Base-by-base conservation (phyloP, 2,888 invertebrate genomes). In the Yponomeuta sedellus region DNA sequence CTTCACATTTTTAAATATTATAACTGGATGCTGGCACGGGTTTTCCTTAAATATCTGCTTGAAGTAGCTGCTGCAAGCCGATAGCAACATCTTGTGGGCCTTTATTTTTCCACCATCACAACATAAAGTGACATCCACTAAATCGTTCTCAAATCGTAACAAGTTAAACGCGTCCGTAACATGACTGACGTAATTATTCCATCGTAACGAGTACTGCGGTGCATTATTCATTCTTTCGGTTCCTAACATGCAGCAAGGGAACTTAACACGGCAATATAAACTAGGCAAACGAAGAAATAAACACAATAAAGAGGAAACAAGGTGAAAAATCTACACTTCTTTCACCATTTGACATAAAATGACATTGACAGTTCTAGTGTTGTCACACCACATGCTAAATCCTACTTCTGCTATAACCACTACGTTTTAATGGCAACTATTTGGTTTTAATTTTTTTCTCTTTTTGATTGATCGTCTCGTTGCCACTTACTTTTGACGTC, bases 21-120 rank as follows among this genome's bases (percentile, higher is more conserved):
- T 94, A 67, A 96, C 94, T 70, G 96, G 96, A 86, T 96, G 96
- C 71, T 95, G 94, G 77, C 95, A 95, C 61, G 95, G 95, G 80
- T 95, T 95, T 81, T 95, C 95, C 88, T 95, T 92, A 70, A 94
- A 93, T 72, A 94, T 93, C 76, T 94, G 93, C 71, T 92, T 93
- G 78, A 97, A 97, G 80, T 96, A 97, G 72, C 93, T 93, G 76
- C 97, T 97, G 80, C 97, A 97, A 8, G 96, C 96, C 0, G 96
- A 96, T 25, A 97, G 89, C 65, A 97, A 92, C 92, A 97, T 94
- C 92, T 95, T 96, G 79, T 97, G 97, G 57, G 97, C 97, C 76
- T 94, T 94, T 71, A 97, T 95, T 86, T 95, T 94, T 68, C 95
- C 94, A 70, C 97, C 97, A 82, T 97, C 97, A 79, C 96, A 96